These are phyloP conservation scores for Acropora yongei DNA, from an alignment of 64 coral and sea anemone species.

Conservation along the genomic window DNA sequence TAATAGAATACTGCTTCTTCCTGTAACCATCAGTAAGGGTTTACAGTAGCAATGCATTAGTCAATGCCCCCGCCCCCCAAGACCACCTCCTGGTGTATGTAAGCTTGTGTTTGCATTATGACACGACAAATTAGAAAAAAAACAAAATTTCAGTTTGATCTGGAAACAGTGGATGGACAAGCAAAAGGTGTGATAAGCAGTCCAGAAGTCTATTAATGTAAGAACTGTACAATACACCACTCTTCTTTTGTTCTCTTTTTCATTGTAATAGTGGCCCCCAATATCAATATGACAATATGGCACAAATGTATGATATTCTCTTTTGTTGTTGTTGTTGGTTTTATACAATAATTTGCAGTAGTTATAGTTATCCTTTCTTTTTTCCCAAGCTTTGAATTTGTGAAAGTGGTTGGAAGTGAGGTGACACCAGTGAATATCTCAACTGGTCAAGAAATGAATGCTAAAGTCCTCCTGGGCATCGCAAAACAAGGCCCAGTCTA, in stretches of 20 bases:
- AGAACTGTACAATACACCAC: not conserved
- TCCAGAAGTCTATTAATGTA: not conserved
- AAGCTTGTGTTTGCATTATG: not conserved
- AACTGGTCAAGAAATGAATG: slow-evolving; percentile 3
- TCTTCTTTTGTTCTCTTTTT: not conserved
- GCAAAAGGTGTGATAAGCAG: not conserved
- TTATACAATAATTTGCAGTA: not conserved
- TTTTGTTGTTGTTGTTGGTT: not conserved
- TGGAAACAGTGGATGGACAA: slow-evolving; percentile 1
- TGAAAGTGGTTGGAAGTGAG: not conserved
- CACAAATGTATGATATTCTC: not conserved
- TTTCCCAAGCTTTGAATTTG: not conserved
- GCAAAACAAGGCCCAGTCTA: not conserved
- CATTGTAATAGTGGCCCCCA: not conserved
- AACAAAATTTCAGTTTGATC: not conserved
- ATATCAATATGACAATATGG: not conserved
- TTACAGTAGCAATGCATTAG: not conserved
- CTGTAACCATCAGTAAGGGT: not conserved
- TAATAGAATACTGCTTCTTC: not conserved
- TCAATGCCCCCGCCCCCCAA: not conserved
- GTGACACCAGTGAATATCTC: slow-evolving; percentile 6
- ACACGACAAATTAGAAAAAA: not conserved
- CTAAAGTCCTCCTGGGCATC: slow-evolving; percentile 1
- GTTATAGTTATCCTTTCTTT: not conserved
- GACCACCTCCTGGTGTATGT: not conserved